Evolutionary conservation across 2,888 invertebrate genomes (phyloP).

Genomic region (Podotricha telesiphe): DNA sequence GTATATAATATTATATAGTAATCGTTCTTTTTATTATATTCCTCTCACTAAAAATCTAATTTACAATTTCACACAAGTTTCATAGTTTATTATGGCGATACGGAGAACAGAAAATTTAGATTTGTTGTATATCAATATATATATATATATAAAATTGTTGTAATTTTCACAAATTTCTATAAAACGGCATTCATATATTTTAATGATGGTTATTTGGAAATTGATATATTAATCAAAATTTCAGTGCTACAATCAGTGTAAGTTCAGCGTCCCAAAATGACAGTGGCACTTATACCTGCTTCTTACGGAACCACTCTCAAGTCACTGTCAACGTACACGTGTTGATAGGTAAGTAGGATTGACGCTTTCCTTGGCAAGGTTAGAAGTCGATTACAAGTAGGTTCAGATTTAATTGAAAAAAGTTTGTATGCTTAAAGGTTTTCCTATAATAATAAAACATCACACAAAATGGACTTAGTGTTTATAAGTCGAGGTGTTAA

Average conservation of each 20-base stretch:
- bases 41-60: conserved; percentile 3
- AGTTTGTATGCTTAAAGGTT: too few species aligned
- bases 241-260: conserved; percentile 77
- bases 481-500: too few species aligned
- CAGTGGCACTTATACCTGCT: conserved; percentile 86
- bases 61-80: background rate
- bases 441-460: too few species aligned
- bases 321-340: conserved; percentile 87
- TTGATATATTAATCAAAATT: conserved; percentile 3
- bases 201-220: background rate
- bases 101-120: too few species aligned
- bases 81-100: too few species aligned
- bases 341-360: conserved; percentile 84
- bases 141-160: too few species aligned
- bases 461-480: too few species aligned
- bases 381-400: too few species aligned
- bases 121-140: too few species aligned
- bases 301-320: conserved; percentile 85
- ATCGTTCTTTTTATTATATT: conserved; percentile 34
- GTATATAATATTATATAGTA: conserved; percentile 39
- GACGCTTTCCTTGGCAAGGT: background rate
- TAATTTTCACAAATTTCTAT: too few species aligned
- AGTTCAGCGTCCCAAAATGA: conserved; percentile 85
- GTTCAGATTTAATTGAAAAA: too few species aligned
- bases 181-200: background rate